Conservation (phyloP, 2,888 invertebrate species). For the Adineta ricciae region DNA sequence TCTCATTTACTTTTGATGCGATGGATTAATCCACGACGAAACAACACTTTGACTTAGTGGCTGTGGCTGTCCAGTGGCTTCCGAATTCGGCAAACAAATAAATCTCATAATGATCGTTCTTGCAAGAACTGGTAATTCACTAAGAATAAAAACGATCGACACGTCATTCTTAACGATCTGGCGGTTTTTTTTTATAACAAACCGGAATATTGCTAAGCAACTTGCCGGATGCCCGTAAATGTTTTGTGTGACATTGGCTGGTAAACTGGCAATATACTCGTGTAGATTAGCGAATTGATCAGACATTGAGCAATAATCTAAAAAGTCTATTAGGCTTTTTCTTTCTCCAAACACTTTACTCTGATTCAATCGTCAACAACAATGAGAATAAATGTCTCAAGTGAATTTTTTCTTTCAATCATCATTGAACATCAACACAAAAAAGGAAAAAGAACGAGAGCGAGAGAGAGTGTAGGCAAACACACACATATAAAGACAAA, state of each 20-base stretch:
- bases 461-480: too few relatives aligned
- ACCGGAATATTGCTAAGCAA: slow-evolving; percentile 31
- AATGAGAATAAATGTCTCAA: neutral
- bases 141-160: neutral
- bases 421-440: neutral
- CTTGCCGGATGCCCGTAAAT: slow-evolving; percentile 32
- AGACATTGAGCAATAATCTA: neutral
- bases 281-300: slow-evolving; percentile 6
- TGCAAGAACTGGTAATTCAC: slow-evolving; percentile 30
- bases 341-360: too few relatives aligned
- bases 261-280: slow-evolving; percentile 27
- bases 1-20: slow-evolving; percentile 23
- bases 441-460: neutral
- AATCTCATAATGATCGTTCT: slow-evolving; percentile 26
- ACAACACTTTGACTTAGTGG: slow-evolving; percentile 25
- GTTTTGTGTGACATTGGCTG: slow-evolving; percentile 26
- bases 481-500: neutral
- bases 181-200: neutral
- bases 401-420: neutral
- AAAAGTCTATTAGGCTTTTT: neutral
- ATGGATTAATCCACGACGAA: slow-evolving; percentile 29
- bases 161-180: too few relatives aligned
- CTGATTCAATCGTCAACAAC: neutral
- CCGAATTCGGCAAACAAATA: slow-evolving; percentile 3
- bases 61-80: slow-evolving; percentile 14